Conservation (phyloP, 2,888 invertebrate species). For the Ditula angustiorana region DNA sequence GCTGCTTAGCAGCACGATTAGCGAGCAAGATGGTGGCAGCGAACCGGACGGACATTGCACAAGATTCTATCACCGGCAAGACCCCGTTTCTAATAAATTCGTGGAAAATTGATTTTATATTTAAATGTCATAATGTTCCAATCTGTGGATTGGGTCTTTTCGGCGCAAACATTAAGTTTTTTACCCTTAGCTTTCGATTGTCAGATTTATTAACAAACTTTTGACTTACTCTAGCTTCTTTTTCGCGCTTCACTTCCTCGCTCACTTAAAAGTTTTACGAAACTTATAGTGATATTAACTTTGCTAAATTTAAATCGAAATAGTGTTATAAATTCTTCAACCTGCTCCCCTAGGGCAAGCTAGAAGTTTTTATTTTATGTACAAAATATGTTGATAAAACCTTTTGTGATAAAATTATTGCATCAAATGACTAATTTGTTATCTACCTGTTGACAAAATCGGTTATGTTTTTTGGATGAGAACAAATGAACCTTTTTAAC, state of each 20-base stretch:
- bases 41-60: too few relatives aligned
- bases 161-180: not conserved
- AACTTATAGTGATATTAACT: slow-evolving; percentile 18
- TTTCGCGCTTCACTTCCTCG: not conserved
- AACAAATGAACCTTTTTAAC: too few relatives aligned
- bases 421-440: too few relatives aligned
- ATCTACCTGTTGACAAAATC: too few relatives aligned
- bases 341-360: not conserved
- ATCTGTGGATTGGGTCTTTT: not conserved
- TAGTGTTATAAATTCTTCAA: not conserved
- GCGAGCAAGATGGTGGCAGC: too few relatives aligned
- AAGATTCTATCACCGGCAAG: too few relatives aligned
- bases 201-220: slow-evolving; percentile 33
- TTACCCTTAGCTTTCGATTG: slow-evolving; percentile 10
- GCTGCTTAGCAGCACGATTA: too few relatives aligned
- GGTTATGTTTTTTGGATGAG: too few relatives aligned
- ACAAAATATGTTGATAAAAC: too few relatives aligned
- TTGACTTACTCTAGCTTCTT: slow-evolving; percentile 12
- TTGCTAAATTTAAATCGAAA: slow-evolving; percentile 7
- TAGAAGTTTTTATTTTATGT: not conserved
- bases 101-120: too few relatives aligned
- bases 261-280: slow-evolving; percentile 9
- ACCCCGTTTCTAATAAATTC: too few relatives aligned
- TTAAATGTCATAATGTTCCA: not conserved
- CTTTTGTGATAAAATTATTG: too few relatives aligned